Evolutionary conservation across 1,140 invertebrate genomes (phyloP).

Genomic region (Carcinoscorpius rotundicauda): DNA sequence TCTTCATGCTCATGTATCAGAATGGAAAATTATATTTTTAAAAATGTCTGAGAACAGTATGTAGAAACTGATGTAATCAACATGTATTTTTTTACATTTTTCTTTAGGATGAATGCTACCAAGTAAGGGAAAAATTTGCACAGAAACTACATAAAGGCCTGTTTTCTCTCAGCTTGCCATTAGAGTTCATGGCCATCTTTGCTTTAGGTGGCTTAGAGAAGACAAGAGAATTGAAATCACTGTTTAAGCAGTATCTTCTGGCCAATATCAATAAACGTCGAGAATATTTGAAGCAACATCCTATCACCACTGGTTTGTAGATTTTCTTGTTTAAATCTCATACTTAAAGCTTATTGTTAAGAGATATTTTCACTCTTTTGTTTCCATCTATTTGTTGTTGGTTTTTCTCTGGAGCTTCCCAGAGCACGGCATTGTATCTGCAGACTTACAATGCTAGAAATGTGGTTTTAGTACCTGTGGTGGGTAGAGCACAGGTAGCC

Average conservation of each 20-base stretch:
- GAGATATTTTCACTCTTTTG: too few species aligned
- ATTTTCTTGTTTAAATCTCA: background rate
- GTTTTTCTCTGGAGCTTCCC: too few species aligned
- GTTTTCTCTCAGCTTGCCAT: slow-evolving; percentile 50
- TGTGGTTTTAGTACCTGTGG: too few species aligned
- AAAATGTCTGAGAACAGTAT: too few species aligned
- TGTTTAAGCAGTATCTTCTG: slow-evolving; percentile 62
- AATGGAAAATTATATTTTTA: too few species aligned
- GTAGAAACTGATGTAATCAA: too few species aligned
- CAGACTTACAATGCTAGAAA: too few species aligned
- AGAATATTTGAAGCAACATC: slow-evolving; percentile 55
- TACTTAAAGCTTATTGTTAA: slow-evolving; percentile 24
- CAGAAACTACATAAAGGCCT: slow-evolving; percentile 85
- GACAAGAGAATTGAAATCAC: slow-evolving; percentile 23
- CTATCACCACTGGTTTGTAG: slow-evolving; percentile 6
- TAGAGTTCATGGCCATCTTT: slow-evolving; percentile 97
- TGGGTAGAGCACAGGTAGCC: too few species aligned
- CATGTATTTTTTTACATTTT: background rate
- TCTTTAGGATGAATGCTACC: slow-evolving; percentile 18
- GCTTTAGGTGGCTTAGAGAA: slow-evolving; percentile 51
- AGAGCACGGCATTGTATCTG: too few species aligned
- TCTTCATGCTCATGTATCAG: too few species aligned
- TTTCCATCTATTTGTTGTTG: too few species aligned
- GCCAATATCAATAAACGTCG: slow-evolving; percentile 80
- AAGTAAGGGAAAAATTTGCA: slow-evolving; percentile 63